Conservation (phyloP, 2,113 vertebrate species). For the Mus spicilegus region DNA sequence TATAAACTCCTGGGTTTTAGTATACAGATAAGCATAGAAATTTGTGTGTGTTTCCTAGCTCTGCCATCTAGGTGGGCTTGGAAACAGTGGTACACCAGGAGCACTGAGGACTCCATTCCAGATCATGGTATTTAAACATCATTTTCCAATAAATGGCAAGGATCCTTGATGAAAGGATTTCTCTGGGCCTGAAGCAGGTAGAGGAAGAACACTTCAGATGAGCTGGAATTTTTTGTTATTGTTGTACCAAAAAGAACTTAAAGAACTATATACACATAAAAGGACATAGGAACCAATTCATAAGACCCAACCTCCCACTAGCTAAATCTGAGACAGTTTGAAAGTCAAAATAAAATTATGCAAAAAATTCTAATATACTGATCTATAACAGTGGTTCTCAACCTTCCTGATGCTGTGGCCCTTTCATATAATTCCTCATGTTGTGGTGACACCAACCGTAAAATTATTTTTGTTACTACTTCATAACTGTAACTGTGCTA, state of each 20-base stretch:
- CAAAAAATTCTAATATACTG: background rate
- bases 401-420: background rate
- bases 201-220: background rate
- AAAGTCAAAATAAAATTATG: slow-evolving; percentile 16
- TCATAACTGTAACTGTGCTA: background rate
- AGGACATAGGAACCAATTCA: background rate
- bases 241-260: background rate
- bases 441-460: background rate
- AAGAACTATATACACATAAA: background rate
- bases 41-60: background rate
- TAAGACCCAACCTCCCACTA: background rate
- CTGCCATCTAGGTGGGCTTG: background rate
- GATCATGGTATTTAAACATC: background rate
- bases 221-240: background rate
- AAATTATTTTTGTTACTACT: background rate
- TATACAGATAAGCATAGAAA: background rate
- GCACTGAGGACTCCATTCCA: background rate
- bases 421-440: background rate
- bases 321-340: background rate
- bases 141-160: background rate
- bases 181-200: background rate
- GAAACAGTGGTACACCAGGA: background rate
- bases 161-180: background rate
- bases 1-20: background rate
- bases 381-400: background rate